Evolutionary conservation across 2,888 invertebrate genomes (phyloP).

Genomic region (Magallana nippona): DNA sequence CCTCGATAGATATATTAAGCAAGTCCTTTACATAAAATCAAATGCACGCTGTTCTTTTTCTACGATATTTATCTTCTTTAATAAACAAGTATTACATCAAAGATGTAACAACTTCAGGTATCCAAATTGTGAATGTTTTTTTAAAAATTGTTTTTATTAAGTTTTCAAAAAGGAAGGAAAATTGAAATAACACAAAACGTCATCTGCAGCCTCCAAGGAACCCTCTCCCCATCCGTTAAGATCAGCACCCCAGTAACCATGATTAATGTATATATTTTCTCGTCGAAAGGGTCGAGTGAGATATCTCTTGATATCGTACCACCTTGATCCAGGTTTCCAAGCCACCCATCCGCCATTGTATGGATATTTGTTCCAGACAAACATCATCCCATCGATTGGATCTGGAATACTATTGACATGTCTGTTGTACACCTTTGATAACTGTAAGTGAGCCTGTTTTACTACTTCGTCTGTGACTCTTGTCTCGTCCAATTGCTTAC

Average conservation of each 20-base stretch:
- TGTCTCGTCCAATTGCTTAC: not conserved
- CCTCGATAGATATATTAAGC: no score
- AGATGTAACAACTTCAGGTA: no score
- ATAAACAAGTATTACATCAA: no score
- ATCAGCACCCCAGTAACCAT: constrained; percentile 38
- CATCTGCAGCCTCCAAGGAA: constrained; percentile 42
- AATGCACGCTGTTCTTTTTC: no score
- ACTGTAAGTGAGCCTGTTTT: constrained; percentile 37
- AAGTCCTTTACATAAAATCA: no score
- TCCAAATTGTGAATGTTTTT: no score
- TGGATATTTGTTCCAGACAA: constrained; percentile 52
- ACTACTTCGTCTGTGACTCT: constrained; percentile 40
- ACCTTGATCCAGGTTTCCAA: constrained; percentile 54
- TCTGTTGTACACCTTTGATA: constrained; percentile 45
- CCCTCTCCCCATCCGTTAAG: constrained; percentile 46
- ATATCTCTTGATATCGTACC: constrained; percentile 43
- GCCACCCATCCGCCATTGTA: constrained; percentile 49
- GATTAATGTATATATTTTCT: constrained; percentile 50
- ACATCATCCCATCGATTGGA: constrained; percentile 47
- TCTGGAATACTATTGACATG: constrained; percentile 42
- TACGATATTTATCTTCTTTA: no score
- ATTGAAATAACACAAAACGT: constrained; percentile 31
- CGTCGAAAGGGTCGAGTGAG: constrained; percentile 43
- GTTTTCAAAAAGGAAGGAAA: not conserved
- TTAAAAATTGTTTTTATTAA: no score